Evolutionary conservation across 1,140 invertebrate genomes (phyloP).

Genomic region (Marisa cornuarietis): DNA sequence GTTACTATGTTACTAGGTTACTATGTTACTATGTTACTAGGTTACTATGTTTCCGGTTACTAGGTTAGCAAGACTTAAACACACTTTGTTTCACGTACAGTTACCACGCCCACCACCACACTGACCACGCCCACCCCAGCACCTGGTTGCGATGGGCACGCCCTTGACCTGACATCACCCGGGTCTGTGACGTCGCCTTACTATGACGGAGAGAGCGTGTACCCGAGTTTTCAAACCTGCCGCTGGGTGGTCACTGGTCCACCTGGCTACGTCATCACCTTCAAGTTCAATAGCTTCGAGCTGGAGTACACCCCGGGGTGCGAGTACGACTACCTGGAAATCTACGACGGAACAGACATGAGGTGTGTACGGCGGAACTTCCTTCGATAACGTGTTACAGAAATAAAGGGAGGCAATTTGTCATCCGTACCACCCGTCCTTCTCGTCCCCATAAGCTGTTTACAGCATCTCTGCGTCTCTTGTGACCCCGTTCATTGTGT

Average conservation of each 20-base stretch:
- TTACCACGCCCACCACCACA: background rate
- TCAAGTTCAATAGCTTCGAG: slow-evolving; percentile 36
- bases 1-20: too few relatives aligned
- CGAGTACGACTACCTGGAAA: slow-evolving; percentile 29
- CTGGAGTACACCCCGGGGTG: slow-evolving; percentile 33
- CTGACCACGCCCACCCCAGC: slow-evolving; percentile 10
- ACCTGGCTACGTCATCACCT: slow-evolving; percentile 35
- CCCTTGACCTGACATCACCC: background rate
- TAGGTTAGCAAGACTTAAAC: too few relatives aligned
- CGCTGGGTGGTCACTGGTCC: slow-evolving; percentile 35
- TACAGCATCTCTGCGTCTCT: too few relatives aligned
- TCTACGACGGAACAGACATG: slow-evolving; percentile 28
- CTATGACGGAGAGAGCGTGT: slow-evolving; percentile 31
- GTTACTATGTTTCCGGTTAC: too few relatives aligned
- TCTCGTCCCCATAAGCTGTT: too few relatives aligned
- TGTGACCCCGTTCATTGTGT: too few relatives aligned
- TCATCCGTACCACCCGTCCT: too few relatives aligned
- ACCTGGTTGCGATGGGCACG: slow-evolving; percentile 13
- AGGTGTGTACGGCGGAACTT: background rate
- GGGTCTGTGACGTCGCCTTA: slow-evolving; percentile 24
- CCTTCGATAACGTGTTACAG: too few relatives aligned
- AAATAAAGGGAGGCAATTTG: too few relatives aligned
- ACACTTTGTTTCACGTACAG: background rate
- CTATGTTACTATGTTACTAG: too few relatives aligned
- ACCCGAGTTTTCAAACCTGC: slow-evolving; percentile 34